These are phyloP conservation scores for Eonycteris spelaea DNA, from an alignment of 2,113 vertebrate genomes.

Conservation along the genomic window DNA sequence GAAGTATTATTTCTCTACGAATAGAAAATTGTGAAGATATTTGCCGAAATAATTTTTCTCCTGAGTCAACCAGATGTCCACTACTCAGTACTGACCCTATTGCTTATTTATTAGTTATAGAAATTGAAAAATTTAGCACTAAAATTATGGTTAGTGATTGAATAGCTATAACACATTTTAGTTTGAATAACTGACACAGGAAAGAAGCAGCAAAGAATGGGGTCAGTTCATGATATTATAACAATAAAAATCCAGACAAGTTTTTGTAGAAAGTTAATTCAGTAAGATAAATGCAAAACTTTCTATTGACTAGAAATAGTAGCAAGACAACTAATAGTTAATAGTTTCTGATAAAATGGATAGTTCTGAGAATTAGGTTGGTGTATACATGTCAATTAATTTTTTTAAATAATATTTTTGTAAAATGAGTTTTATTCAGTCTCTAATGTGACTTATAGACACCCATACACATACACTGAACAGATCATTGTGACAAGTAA, in stretches of 20 bases:
- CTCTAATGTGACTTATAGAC: background rate
- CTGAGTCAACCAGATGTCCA: background rate
- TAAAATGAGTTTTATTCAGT: background rate
- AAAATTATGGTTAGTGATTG: background rate
- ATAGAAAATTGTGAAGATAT: background rate
- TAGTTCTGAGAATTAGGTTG: background rate
- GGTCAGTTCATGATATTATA: background rate
- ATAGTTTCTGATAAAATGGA: background rate
- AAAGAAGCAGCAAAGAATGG: background rate
- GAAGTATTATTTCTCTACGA: background rate
- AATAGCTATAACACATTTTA: background rate
- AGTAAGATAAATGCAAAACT: background rate
- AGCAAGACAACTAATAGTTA: background rate
- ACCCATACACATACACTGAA: background rate
- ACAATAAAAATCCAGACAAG: background rate
- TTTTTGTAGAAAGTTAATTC: background rate
- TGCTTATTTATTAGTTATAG: background rate
- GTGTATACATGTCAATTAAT: background rate
- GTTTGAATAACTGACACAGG: background rate
- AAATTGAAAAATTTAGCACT: background rate
- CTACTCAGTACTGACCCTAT: background rate
- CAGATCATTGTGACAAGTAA: background rate
- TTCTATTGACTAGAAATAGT: background rate
- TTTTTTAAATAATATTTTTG: background rate
- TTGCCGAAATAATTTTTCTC: background rate